phyloP scores from a whole-genome alignment of 1,140 invertebrate species.

The Dermatophagoides farinae region DNA sequence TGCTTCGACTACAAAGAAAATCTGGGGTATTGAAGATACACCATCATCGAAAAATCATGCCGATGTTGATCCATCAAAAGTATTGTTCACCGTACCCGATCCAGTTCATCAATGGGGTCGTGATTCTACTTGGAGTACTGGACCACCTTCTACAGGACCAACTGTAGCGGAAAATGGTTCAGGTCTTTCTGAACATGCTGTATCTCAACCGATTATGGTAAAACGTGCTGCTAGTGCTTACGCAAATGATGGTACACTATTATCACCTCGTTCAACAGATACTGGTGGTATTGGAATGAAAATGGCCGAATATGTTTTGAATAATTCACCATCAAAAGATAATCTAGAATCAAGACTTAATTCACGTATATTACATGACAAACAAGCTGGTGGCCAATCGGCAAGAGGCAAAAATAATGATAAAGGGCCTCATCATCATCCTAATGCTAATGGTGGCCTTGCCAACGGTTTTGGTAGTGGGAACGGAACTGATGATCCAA shows the following conservation, averaged over 20 bases:
- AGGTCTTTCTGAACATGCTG: conserved; percentile 20
- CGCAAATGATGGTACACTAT: conserved; percentile 25
- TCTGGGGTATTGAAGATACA: conserved; percentile 57
- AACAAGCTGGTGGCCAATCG: not conserved
- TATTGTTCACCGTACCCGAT: conserved; percentile 47
- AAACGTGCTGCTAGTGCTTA: conserved; percentile 24
- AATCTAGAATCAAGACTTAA: conserved; percentile 43
- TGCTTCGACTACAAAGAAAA: conserved; percentile 50
- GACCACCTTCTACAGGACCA: not conserved
- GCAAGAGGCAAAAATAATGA: conserved; percentile 20
- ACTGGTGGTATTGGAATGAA: conserved; percentile 73
- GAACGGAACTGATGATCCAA: conserved; percentile 25
- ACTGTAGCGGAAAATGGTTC: not conserved
- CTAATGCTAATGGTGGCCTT: conserved; percentile 9
- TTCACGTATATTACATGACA: conserved; percentile 28
- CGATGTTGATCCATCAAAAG: conserved; percentile 35
- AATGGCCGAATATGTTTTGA: conserved; percentile 92
- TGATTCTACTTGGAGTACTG: conserved; percentile 63
- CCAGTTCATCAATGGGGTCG: conserved; percentile 38
- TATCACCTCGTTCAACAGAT: conserved; percentile 45
- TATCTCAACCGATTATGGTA: conserved; percentile 32
- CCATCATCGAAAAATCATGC: conserved; percentile 20
- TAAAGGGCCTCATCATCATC: conserved; percentile 31
- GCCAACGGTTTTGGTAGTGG: conserved; percentile 31
- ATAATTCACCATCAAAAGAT: conserved; percentile 62